Conservation (phyloP, 2,113 vertebrate species). For the Oriolus oriolus region DNA sequence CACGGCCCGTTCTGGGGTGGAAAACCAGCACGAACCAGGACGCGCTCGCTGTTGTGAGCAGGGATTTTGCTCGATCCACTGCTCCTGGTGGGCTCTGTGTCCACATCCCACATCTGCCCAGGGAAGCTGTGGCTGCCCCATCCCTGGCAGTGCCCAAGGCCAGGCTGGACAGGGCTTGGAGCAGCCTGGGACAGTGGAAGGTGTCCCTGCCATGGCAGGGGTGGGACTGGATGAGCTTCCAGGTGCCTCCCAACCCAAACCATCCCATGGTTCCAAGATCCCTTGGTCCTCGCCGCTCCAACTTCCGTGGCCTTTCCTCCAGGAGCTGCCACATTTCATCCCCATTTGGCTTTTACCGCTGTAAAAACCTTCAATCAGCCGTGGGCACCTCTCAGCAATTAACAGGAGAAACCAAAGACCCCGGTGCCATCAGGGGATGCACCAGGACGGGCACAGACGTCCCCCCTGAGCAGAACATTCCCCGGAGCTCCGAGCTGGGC, state of each 20-base stretch:
- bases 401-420: fast-evolving
- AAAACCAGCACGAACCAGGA: not conserved
- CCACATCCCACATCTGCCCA: not conserved
- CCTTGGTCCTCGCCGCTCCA: not conserved
- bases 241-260: not conserved
- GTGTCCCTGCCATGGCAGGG: not conserved
- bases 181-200: not conserved
- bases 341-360: fast-evolving
- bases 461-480: not conserved
- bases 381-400: fast-evolving
- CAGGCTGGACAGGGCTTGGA: not conserved
- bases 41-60: fast-evolving
- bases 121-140: not conserved
- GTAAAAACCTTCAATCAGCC: not conserved
- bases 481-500: not conserved
- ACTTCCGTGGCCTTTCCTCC: not conserved
- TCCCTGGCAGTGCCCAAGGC: not conserved
- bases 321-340: not conserved
- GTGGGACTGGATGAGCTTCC: not conserved
- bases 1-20: not conserved
- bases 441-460: fast-evolving
- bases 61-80: not conserved
- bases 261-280: not conserved
- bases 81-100: not conserved
- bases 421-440: fast-evolving